phyloP scores from a whole-genome alignment of 1,140 invertebrate species.

The Apis laboriosa region DNA sequence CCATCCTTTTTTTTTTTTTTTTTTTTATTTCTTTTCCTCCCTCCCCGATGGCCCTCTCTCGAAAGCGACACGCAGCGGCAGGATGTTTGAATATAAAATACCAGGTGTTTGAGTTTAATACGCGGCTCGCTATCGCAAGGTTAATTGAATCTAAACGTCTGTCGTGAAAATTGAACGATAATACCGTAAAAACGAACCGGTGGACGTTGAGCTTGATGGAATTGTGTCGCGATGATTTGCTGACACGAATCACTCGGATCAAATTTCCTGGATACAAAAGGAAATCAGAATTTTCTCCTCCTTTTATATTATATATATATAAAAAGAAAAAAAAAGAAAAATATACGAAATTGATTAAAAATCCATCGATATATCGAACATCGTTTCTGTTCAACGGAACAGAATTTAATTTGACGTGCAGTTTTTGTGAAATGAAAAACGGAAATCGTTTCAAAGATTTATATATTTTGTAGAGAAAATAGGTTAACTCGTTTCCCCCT shows the following conservation, averaged over 20 bases:
- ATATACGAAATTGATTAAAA: not conserved
- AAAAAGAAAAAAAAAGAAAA: not conserved
- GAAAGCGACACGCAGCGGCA: not conserved
- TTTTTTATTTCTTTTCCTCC: not conserved
- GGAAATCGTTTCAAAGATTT: too few species aligned
- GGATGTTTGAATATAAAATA: slow-evolving; percentile 15
- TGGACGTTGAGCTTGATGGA: not conserved
- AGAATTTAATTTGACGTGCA: not conserved
- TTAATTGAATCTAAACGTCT: slow-evolving; percentile 40
- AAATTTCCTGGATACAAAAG: not conserved
- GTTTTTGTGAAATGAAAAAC: slow-evolving; percentile 3
- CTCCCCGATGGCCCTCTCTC: too few species aligned
- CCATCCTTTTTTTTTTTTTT: not conserved
- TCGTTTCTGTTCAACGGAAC: too few species aligned
- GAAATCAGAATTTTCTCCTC: not conserved
- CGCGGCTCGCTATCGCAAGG: not conserved
- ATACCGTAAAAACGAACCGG: not conserved
- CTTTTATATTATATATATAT: not conserved
- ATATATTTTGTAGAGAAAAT: not conserved
- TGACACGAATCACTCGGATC: not conserved
- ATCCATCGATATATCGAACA: too few species aligned
- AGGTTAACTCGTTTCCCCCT: not conserved
- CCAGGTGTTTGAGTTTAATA: slow-evolving; percentile 30
- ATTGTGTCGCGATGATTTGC: not conserved
- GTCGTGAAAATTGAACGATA: slow-evolving; percentile 25